These are phyloP conservation scores for Halcyon chelicuti DNA, from an alignment of 2,797 vertebrate genomes.

Conservation along the genomic window DNA sequence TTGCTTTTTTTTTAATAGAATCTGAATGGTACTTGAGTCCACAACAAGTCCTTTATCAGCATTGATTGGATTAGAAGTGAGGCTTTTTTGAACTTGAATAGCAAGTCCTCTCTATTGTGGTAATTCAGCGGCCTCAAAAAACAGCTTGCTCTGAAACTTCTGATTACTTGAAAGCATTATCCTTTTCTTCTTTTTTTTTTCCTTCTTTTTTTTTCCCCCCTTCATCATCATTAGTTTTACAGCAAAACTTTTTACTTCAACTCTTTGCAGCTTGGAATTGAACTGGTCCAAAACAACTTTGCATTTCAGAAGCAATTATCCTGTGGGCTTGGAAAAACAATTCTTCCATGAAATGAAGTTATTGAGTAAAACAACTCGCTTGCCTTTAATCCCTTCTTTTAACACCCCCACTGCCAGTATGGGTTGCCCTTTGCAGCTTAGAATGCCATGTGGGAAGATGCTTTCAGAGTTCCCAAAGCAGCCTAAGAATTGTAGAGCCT, in stretches of 20 bases:
- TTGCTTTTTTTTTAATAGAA: neutral
- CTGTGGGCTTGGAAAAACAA: neutral
- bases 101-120: neutral
- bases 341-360: neutral
- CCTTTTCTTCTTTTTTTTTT: neutral
- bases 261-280: neutral
- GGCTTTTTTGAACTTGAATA: conserved; percentile 27
- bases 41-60: neutral
- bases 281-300: neutral
- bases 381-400: neutral
- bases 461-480: neutral
- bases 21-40: neutral
- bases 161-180: neutral
- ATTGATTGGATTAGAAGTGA: conserved; percentile 27
- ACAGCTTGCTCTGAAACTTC: neutral
- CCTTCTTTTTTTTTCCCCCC: neutral
- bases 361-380: neutral
- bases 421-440: neutral
- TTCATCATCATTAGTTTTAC: neutral
- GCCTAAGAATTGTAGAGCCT: neutral
- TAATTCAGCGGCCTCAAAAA: conserved; percentile 1
- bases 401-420: neutral
- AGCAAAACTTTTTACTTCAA: neutral
- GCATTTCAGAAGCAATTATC: neutral
- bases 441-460: neutral